phyloP scores from a whole-genome alignment of 2,113 vertebrate genomes.

The Neodontobutis hainanensis region DNA sequence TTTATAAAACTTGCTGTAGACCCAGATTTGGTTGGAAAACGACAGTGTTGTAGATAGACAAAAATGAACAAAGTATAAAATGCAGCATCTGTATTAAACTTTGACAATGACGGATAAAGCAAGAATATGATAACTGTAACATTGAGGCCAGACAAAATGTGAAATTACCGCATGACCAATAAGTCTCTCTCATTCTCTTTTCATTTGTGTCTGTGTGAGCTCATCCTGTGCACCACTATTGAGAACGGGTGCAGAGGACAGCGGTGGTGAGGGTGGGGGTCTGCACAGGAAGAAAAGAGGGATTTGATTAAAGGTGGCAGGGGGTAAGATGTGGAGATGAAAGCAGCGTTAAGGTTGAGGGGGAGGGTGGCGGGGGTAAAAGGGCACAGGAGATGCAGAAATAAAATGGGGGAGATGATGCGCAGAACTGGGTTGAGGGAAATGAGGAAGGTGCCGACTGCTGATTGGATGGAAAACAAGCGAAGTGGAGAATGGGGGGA shows the following conservation, averaged over 20 bases:
- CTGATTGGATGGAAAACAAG: constrained; percentile 70
- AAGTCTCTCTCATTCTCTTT: background rate
- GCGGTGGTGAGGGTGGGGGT: background rate
- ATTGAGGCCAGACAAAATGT: too few relatives aligned
- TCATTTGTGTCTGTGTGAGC: constrained; percentile 24
- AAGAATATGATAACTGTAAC: too few relatives aligned
- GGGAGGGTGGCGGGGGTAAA: constrained; percentile 48
- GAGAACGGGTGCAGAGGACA: constrained; percentile 46
- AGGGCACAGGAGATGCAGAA: constrained; percentile 56
- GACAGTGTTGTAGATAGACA: too few relatives aligned
- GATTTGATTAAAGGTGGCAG: constrained; percentile 65
- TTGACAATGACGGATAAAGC: too few relatives aligned
- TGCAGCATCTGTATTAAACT: too few relatives aligned
- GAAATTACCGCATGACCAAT: too few relatives aligned
- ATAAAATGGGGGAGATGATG: constrained; percentile 51
- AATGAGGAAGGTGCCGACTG: constrained; percentile 62
- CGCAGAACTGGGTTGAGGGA: constrained; percentile 57
- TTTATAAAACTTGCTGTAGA: too few relatives aligned
- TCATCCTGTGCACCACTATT: constrained; percentile 60
- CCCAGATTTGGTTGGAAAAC: too few relatives aligned
- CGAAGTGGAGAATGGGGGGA: constrained; percentile 20
- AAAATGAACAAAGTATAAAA: too few relatives aligned
- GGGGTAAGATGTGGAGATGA: constrained; percentile 65
- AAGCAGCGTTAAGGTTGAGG: constrained; percentile 33
- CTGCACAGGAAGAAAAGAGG: constrained; percentile 12